These are phyloP conservation scores for Scatophagus argus DNA, from an alignment of 2,113 vertebrate species.

Conservation along the genomic window DNA sequence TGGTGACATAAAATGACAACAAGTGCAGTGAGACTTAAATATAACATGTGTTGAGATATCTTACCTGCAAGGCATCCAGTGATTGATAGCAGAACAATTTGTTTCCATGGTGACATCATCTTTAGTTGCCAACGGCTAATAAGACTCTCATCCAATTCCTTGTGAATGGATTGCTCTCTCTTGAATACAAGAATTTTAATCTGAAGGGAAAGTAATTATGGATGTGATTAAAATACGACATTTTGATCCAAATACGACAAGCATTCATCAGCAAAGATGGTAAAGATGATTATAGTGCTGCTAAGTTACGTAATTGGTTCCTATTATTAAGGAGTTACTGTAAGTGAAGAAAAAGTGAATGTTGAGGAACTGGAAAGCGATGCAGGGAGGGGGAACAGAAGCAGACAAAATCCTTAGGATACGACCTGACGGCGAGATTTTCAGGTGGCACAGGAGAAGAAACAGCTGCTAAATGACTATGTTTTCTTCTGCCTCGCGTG, in stretches of 20 bases:
- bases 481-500: slow-evolving; percentile 51
- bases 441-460: slow-evolving; percentile 63
- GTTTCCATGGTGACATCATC: slow-evolving; percentile 97
- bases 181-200: slow-evolving; percentile 87
- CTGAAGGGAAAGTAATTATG: slow-evolving; percentile 87
- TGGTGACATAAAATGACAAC: slow-evolving; percentile 49
- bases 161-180: slow-evolving; percentile 80
- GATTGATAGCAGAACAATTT: slow-evolving; percentile 90
- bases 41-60: slow-evolving; percentile 72
- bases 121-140: slow-evolving; percentile 86
- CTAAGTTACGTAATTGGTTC: slow-evolving; percentile 57
- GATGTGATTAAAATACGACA: slow-evolving; percentile 84
- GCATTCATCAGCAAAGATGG: slow-evolving; percentile 59
- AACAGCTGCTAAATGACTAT: slow-evolving; percentile 68
- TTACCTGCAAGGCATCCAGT: slow-evolving; percentile 95
- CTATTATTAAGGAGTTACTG: slow-evolving; percentile 53
- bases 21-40: slow-evolving; percentile 56
- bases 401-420: slow-evolving; percentile 39
- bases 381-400: neutral
- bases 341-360: slow-evolving; percentile 43
- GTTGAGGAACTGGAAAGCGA: slow-evolving; percentile 30
- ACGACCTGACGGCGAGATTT: slow-evolving; percentile 20
- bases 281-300: slow-evolving; percentile 56
- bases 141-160: slow-evolving; percentile 84
- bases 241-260: slow-evolving; percentile 76